Evolutionary conservation across 1,140 invertebrate species (phyloP).

Genomic region (Chymomyza costata): DNA sequence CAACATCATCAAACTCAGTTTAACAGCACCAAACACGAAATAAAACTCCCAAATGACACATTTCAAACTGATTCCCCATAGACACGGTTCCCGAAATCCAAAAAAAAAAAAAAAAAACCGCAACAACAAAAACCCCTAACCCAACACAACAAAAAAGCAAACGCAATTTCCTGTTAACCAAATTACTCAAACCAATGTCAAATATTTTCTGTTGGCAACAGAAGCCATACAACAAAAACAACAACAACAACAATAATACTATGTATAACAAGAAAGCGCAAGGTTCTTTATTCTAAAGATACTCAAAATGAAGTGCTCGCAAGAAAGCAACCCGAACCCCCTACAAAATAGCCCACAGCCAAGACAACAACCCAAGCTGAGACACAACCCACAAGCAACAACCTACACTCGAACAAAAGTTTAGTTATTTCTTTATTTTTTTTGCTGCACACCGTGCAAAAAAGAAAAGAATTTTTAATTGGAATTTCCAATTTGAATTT

Average conservation of each 20-base stretch:
- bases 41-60: neutral
- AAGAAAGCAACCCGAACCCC: conserved; percentile 20
- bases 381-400: conserved; percentile 1
- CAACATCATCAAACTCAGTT: conserved; percentile 24
- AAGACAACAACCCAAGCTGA: conserved; percentile 17
- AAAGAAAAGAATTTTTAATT: too few species aligned
- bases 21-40: conserved; percentile 32
- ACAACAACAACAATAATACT: too few species aligned
- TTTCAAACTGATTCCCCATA: too few species aligned
- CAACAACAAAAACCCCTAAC: neutral
- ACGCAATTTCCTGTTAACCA: conserved; percentile 22
- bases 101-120: conserved; percentile 1
- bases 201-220: too few species aligned
- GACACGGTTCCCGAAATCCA: neutral
- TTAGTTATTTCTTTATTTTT: too few species aligned
- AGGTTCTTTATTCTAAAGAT: too few species aligned
- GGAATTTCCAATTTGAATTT: conserved; percentile 49
- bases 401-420: too few species aligned
- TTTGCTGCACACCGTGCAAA: too few species aligned
- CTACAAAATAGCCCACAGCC: conserved; percentile 10
- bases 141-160: conserved; percentile 2
- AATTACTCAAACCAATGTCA: conserved; percentile 30
- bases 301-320: conserved; percentile 24
- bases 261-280: too few species aligned
- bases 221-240: too few species aligned